A percentile compares a stretch with the other conserved stretches of the same genome.
These are phyloP conservation scores for Paralvinella palmiformis DNA, from an alignment of 1,140 invertebrate genomes.

Conservation along the genomic window DNA sequence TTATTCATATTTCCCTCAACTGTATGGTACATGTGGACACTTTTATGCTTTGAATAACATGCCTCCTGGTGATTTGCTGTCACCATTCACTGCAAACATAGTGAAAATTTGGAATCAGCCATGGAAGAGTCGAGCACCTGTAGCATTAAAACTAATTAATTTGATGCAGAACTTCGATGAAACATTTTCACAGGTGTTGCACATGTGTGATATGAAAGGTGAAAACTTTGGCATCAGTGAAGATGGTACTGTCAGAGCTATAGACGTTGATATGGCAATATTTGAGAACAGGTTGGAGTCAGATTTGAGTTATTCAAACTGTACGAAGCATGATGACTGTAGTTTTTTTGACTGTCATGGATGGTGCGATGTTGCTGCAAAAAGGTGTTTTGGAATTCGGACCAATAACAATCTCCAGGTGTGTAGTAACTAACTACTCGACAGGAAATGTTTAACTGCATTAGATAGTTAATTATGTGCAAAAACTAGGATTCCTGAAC, in stretches of 20 bases:
- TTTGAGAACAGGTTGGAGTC: slow-evolving; percentile 3
- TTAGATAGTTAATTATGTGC: too few relatives aligned
- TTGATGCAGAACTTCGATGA: slow-evolving; percentile 57
- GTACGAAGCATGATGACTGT: slow-evolving; percentile 58
- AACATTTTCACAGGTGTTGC: slow-evolving; percentile 55
- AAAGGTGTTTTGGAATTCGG: slow-evolving; percentile 54
- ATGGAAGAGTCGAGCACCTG: slow-evolving; percentile 47
- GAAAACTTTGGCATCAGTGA: slow-evolving; percentile 60
- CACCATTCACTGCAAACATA: slow-evolving; percentile 24
- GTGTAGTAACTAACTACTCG: too few relatives aligned
- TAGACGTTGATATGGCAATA: slow-evolving; percentile 58
- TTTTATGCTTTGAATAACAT: slow-evolving; percentile 60
- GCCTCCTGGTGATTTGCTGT: slow-evolving; percentile 40
- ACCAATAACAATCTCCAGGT: slow-evolving; percentile 62
- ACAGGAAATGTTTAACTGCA: too few relatives aligned
- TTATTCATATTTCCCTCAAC: slow-evolving; percentile 58
- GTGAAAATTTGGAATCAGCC: slow-evolving; percentile 40
- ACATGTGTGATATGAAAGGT: slow-evolving; percentile 63
- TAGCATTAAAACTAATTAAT: slow-evolving; percentile 59
- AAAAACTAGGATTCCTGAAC: too few relatives aligned
- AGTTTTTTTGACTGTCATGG: slow-evolving; percentile 62
- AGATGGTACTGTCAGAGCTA: slow-evolving; percentile 52
- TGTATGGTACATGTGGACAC: slow-evolving; percentile 63
- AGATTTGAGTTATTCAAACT: slow-evolving; percentile 36
- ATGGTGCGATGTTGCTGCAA: slow-evolving; percentile 51